Evolutionary conservation across 2,888 invertebrate genomes (phyloP).

Genomic region (Sussaba pulchella): DNA sequence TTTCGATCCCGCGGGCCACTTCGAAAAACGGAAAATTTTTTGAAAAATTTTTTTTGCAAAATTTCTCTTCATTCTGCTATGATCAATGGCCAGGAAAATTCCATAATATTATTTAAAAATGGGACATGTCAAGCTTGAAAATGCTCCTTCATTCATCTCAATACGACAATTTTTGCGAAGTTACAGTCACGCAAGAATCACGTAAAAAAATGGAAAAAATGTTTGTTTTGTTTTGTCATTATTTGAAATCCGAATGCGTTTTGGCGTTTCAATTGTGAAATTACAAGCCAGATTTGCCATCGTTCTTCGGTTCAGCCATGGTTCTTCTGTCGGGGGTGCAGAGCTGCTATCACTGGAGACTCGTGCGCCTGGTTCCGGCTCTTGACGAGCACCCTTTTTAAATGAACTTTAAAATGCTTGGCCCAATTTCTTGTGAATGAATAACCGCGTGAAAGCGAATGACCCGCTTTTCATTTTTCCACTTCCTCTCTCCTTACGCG

Average conservation of each 20-base stretch:
- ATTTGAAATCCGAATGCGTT: not conserved
- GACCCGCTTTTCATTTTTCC: slow-evolving; percentile 69
- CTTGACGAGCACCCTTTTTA: slow-evolving; percentile 69
- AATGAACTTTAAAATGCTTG: slow-evolving; percentile 77
- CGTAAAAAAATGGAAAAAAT: too few relatives aligned
- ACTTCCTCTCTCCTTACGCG: slow-evolving; percentile 41
- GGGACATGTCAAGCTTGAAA: too few relatives aligned
- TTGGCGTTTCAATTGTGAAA: slow-evolving; percentile 46
- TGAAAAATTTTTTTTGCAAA: too few relatives aligned
- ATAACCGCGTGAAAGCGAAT: slow-evolving; percentile 74
- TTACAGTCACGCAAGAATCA: too few relatives aligned
- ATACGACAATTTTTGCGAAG: too few relatives aligned
- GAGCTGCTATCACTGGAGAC: slow-evolving; percentile 6
- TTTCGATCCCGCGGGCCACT: too few relatives aligned
- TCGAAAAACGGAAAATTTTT: too few relatives aligned
- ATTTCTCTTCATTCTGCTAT: too few relatives aligned
- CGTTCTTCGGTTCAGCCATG: slow-evolving; percentile 31
- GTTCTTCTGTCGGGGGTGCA: slow-evolving; percentile 36
- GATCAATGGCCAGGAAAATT: too few relatives aligned
- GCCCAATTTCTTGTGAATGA: slow-evolving; percentile 78
- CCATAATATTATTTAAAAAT: too few relatives aligned
- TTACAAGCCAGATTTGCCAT: slow-evolving; percentile 49
- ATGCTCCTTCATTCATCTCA: too few relatives aligned
- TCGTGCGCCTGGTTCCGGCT: slow-evolving; percentile 24
- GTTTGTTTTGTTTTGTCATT: too few relatives aligned